Evolutionary conservation across 2,888 invertebrate genomes (phyloP), one percentile per base, ranked within the genome.

Genomic region (Acleris cristana): DNA sequence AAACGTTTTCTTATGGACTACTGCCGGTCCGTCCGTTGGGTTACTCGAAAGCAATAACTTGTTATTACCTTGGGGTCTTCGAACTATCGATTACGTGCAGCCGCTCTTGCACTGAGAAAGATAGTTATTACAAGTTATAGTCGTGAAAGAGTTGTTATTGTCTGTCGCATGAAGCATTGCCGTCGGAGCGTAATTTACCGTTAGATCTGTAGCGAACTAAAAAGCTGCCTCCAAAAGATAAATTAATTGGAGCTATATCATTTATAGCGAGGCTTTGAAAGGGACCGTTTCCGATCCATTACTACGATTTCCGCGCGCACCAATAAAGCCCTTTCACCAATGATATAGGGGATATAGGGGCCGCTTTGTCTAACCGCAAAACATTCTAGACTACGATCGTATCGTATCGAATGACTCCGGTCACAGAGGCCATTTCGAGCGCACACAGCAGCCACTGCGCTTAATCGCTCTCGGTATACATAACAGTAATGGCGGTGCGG

Each of bases 71-170:
- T 70, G 74, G 74, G 84, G 79, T 84, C 84, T 75, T 77, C 80
- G 81, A 73, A 80, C 85, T 85, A 86, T 85, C 84, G 84, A 85
- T 86, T 83, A 79, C 75, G 70, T 26, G 62, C 66, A 56, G 62
- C 57, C 66, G 52, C 51, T 51, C 34, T 21, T 34, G 59, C 51
- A 51, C 49, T 60, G 62, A 30, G 26, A 66, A 66, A 57, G 57
- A 62, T 66, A 34, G 44, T 57, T 67, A 67, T 57, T 62, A 62
- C 51, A 21, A 54, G 49, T 49, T 60, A 34, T 53, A 64, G 57
- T 51, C 56, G 30, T 44, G 60, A 62, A 62, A 67, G 62, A 62
- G 66, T 58, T 67, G 55, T 65, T 65, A 60, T 61, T 51, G 62
- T 62, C 62, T 45, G 66, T 67, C 66, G 57, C 57, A 62, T 57